Conservation (phyloP, 2,113 vertebrate species). For the Amazona vittata region DNA sequence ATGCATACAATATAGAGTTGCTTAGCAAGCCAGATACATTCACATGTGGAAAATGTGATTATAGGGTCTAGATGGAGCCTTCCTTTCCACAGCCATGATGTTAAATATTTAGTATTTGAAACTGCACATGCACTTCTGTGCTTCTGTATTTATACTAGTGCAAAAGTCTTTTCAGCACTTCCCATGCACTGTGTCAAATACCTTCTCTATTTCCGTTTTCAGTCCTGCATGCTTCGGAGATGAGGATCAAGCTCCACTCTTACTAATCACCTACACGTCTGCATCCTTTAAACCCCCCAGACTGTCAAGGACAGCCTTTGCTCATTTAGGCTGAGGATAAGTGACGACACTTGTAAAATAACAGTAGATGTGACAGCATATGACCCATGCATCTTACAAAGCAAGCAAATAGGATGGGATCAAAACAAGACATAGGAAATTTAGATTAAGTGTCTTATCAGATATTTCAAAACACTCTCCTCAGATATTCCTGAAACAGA, state of each 20-base stretch:
- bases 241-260: not conserved
- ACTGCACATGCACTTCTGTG: not conserved
- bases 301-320: not conserved
- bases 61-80: not conserved
- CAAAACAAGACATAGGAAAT: slow-evolving; percentile 19
- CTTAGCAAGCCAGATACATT: not conserved
- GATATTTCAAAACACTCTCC: not conserved
- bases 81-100: not conserved
- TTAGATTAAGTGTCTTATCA: not conserved
- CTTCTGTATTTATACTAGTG: not conserved
- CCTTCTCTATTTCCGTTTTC: not conserved
- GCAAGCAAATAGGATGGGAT: not conserved
- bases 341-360: not conserved
- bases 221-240: not conserved
- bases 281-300: not conserved
- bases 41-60: not conserved
- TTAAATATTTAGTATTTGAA: not conserved
- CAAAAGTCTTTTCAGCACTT: not conserved
- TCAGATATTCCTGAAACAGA: slow-evolving; percentile 1
- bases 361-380: not conserved
- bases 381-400: not conserved
- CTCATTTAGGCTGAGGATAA: not conserved
- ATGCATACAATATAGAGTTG: not conserved
- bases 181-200: not conserved
- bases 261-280: not conserved